phyloP scores from a whole-genome alignment of 2,797 vertebrate species.

The Eulemur coronatus region DNA sequence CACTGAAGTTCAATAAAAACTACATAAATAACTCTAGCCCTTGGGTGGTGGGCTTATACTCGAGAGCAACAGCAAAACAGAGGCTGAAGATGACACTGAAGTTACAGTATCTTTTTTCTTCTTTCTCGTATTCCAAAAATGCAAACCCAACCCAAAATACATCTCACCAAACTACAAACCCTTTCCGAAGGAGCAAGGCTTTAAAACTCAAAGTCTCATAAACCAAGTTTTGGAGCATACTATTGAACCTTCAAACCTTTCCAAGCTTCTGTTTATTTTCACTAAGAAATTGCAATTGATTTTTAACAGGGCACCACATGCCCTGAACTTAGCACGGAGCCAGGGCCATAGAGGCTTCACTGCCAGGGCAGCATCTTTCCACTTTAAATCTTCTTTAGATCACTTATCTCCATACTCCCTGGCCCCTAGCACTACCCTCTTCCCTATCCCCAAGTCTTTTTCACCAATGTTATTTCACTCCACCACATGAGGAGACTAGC shows the following conservation, averaged over 20 bases:
- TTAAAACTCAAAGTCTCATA: constrained; percentile 35
- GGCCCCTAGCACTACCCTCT: not conserved
- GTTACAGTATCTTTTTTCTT: constrained; percentile 29
- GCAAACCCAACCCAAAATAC: constrained; percentile 47
- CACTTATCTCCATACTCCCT: not conserved
- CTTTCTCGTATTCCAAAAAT: constrained; percentile 59
- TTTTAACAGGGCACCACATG: constrained; percentile 18
- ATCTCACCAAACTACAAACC: constrained; percentile 47
- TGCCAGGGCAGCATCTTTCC: constrained; percentile 13
- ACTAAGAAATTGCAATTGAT: constrained; percentile 38
- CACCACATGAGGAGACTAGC: constrained; percentile 48
- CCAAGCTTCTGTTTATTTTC: constrained; percentile 48
- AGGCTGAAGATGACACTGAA: not conserved
- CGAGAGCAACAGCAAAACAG: not conserved
- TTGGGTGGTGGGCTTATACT: not conserved
- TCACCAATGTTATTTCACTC: constrained; percentile 47
- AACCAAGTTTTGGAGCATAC: constrained; percentile 39
- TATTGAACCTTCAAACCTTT: not conserved
- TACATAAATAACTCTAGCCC: not conserved
- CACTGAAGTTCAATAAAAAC: not conserved
- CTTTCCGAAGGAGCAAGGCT: constrained; percentile 38
- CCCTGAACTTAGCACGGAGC: not conserved
- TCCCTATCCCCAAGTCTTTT: constrained; percentile 36
- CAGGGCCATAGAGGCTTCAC: not conserved
- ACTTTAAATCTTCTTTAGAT: not conserved